Evolutionary conservation across 2,113 vertebrate species (phyloP).

Genomic region (Mormyrus lacerda): DNA sequence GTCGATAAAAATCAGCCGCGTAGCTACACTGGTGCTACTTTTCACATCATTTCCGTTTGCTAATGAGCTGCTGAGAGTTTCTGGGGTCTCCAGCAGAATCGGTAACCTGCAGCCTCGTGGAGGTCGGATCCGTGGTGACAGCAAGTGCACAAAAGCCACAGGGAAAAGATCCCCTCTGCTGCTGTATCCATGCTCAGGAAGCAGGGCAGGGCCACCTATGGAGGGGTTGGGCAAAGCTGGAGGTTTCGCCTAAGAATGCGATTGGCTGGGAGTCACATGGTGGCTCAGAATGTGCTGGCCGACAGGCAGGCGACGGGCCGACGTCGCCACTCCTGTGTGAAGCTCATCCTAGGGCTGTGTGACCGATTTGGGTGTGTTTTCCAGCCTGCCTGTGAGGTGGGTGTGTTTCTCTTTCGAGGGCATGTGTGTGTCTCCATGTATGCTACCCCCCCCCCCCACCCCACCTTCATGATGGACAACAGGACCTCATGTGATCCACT

Average conservation of each 20-base stretch:
- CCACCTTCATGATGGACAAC: slow-evolving; percentile 34
- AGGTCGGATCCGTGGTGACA: not conserved
- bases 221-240: not conserved
- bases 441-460: not conserved
- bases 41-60: not conserved
- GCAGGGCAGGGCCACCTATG: not conserved
- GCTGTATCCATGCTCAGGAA: not conserved
- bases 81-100: not conserved
- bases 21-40: not conserved
- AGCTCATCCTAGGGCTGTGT: not conserved
- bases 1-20: not conserved
- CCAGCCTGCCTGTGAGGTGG: not conserved
- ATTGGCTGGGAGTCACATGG: not conserved
- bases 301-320: not conserved
- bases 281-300: not conserved
- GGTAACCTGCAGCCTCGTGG: not conserved
- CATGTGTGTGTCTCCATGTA: not conserved
- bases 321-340: not conserved
- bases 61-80: not conserved
- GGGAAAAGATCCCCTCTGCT: not conserved
- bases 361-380: not conserved
- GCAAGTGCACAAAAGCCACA: not conserved
- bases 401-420: not conserved
- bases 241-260: not conserved
- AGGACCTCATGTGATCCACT: slow-evolving; percentile 44